These are phyloP conservation scores for Marronus borbonicus DNA, from an alignment of 2,888 invertebrate genomes.

Conservation along the genomic window DNA sequence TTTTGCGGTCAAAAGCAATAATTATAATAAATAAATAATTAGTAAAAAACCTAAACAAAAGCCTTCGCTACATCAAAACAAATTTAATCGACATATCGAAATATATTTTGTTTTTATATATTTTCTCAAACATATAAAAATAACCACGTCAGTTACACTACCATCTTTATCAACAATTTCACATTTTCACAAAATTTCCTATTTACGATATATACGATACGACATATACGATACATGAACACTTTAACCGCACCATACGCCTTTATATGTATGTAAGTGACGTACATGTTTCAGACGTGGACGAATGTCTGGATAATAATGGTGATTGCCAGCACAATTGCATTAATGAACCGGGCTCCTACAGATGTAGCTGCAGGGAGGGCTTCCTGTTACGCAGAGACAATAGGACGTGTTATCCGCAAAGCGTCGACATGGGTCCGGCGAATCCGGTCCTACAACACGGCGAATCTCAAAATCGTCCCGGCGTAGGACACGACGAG, in stretches of 20 bases:
- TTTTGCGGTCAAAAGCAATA: too few relatives aligned
- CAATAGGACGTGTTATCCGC: conserved; percentile 73
- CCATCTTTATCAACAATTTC: too few relatives aligned
- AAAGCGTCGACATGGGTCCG: conserved; percentile 52
- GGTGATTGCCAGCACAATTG: conserved; percentile 79
- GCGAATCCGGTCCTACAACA: conserved; percentile 24
- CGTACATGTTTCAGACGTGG: conserved; percentile 70
- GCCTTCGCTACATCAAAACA: too few relatives aligned
- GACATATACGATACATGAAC: background rate
- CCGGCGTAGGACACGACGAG: conserved; percentile 36
- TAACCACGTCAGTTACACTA: too few relatives aligned
- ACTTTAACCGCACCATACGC: background rate
- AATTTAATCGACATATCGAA: too few relatives aligned
- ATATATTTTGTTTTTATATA: too few relatives aligned
- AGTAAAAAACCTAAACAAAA: too few relatives aligned
- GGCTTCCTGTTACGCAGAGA: conserved; percentile 74
- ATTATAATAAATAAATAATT: too few relatives aligned
- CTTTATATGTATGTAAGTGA: conserved; percentile 8
- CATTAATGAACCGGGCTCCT: conserved; percentile 75
- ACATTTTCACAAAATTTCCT: too few relatives aligned
- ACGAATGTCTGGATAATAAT: conserved; percentile 74
- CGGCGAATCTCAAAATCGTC: conserved; percentile 19
- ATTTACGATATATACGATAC: background rate
- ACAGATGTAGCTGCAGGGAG: conserved; percentile 75
- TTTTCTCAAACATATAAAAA: too few relatives aligned